These are phyloP conservation scores for Blastobasis lacticolella DNA, from an alignment of 2,888 invertebrate genomes.

Conservation along the genomic window DNA sequence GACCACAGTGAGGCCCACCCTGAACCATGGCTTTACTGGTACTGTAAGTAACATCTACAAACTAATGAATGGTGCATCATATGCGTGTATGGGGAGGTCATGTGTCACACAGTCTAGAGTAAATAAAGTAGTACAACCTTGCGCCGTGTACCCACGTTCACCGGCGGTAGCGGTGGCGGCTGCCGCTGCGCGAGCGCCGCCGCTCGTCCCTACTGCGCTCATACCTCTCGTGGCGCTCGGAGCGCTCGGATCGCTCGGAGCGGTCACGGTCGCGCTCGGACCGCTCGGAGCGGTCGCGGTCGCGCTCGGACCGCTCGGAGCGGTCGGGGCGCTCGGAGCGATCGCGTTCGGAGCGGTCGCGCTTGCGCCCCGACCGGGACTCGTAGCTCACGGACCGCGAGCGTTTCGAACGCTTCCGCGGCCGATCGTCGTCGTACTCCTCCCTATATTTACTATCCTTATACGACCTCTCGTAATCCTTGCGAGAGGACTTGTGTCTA, in stretches of 20 bases:
- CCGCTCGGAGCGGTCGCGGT: conserved; percentile 36
- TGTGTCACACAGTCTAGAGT: not conserved
- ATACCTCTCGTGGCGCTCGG: conserved; percentile 12
- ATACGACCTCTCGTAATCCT: conserved; percentile 42
- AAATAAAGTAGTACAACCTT: conserved; percentile 54
- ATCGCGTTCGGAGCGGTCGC: conserved; percentile 27
- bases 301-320: conserved; percentile 20
- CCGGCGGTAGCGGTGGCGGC: conserved; percentile 53
- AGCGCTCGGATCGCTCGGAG: not conserved
- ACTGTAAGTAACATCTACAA: too few relatives aligned
- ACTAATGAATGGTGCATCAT: too few relatives aligned
- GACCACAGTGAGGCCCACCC: too few relatives aligned
- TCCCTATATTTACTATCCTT: conserved; percentile 49
- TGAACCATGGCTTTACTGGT: too few relatives aligned
- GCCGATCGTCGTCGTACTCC: conserved; percentile 51
- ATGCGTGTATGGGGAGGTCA: not conserved
- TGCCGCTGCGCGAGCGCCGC: conserved; percentile 32
- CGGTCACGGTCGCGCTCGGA: conserved; percentile 25
- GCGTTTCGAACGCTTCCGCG: conserved; percentile 45
- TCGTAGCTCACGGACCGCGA: conserved; percentile 55
- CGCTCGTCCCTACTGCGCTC: conserved; percentile 10
- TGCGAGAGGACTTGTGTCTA: conserved; percentile 41
- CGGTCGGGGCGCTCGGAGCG: conserved; percentile 30
- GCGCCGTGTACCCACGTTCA: conserved; percentile 58
- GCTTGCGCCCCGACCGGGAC: conserved; percentile 35